Base-by-base conservation (phyloP, 2,888 invertebrate genomes). In the Chirona hameri region DNA sequence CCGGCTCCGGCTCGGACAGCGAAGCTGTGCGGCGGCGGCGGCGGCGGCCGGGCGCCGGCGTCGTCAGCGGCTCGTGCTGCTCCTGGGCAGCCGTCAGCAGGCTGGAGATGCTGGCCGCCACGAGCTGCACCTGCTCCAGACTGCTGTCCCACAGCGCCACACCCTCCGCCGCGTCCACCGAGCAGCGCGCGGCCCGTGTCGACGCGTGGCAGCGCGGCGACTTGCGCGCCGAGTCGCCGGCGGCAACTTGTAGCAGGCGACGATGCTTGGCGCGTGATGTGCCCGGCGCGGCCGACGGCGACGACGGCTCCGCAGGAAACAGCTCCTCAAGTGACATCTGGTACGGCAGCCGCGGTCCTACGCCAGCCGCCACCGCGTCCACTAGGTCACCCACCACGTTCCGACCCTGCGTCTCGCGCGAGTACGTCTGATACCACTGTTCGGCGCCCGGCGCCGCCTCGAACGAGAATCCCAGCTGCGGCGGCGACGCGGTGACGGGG, bases 121-220 rank as follows among this genome's bases (percentile, higher is more conserved):
- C 76, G 39, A 76, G 76, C 76, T 76, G 39, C 76, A 76, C 76
- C 46, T 76, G 76, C 76, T 76, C 76, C 76, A 76, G 76, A 24
- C 76, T 76, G 76, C 76, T 76, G 39, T 76, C 76, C 76, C 76
- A 76, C 31, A 46, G 76, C 3, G 76, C 76, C 39, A 76, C 76
- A 12, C 76, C 76, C 76, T 76, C 76, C 21, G 76, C 76, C 31
- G 76, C 76, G 76, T 76, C 76, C 76, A 76, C 76, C 21, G 76
- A 76, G 24, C 76, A 76, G 39, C 76, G 76, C 3, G 76, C 76
- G 2, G 76, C 76, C 0, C 76, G 76, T 9, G 76, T 76, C 39
- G 76, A 76, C 46, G 76, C 76, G 76, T 76, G 76, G 21, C 76
- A 76, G 21, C 76, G 76, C 76, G 76, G 76, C 39, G 76, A 76